Conservation (phyloP, 2,888 invertebrate genomes). For the Diachrysia chrysitis region DNA sequence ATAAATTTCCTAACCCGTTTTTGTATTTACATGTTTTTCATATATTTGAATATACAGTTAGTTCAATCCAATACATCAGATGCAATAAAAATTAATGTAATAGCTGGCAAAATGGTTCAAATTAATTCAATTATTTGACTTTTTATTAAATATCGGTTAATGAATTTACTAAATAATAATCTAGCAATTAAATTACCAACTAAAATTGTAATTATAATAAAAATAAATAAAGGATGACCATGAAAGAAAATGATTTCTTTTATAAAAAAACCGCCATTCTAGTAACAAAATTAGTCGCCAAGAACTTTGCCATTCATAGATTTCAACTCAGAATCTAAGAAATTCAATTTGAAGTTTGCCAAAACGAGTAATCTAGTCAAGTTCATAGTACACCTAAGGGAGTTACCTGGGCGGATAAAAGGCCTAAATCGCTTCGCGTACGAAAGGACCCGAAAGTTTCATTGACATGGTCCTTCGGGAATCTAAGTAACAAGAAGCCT, state of each 20-base stretch:
- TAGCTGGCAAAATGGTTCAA: slow-evolving; percentile 90
- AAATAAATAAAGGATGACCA: slow-evolving; percentile 90
- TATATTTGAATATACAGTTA: too few relatives aligned
- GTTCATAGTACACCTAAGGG: slow-evolving; percentile 37
- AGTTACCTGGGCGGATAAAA: slow-evolving; percentile 42
- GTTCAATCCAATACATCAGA: too few relatives aligned
- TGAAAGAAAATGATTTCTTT: slow-evolving; percentile 91
- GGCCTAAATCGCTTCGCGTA: slow-evolving; percentile 28
- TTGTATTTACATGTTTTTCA: too few relatives aligned
- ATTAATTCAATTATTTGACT: slow-evolving; percentile 91
- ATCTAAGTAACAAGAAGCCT: slow-evolving; percentile 25
- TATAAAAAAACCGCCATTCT: slow-evolving; percentile 83
- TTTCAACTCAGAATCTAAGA: slow-evolving; percentile 16
- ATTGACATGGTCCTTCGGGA: slow-evolving; percentile 33
- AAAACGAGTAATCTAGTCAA: slow-evolving; percentile 48
- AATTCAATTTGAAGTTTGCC: slow-evolving; percentile 54
- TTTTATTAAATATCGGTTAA: slow-evolving; percentile 89
- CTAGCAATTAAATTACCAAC: slow-evolving; percentile 89
- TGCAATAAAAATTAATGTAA: slow-evolving; percentile 90
- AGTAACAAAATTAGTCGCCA: not conserved
- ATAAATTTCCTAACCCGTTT: too few relatives aligned
- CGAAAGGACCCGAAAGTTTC: slow-evolving; percentile 39
- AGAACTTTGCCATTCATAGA: slow-evolving; percentile 25
- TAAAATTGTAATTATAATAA: slow-evolving; percentile 90
- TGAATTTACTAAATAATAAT: slow-evolving; percentile 88